Evolutionary conservation across 2,888 invertebrate genomes (phyloP).

Genomic region (Eudasyphora cyanicolor): DNA sequence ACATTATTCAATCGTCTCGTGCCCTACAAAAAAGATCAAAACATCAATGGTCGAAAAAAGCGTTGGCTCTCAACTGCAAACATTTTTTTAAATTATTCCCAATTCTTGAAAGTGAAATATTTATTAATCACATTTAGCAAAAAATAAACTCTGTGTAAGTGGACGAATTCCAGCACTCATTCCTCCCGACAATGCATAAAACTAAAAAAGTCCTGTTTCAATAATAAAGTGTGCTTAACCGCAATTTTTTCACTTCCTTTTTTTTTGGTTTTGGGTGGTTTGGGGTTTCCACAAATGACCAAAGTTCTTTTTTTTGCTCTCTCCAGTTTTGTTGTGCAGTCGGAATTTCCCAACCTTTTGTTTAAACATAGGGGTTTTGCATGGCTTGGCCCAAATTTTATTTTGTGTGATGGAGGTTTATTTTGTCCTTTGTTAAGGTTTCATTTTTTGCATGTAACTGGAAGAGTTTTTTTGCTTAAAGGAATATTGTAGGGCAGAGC

Average conservation of each 20-base stretch:
- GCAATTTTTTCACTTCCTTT: neutral
- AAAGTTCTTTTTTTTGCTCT: neutral
- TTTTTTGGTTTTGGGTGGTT: neutral
- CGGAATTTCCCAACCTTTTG: neutral
- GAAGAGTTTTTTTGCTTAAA: neutral
- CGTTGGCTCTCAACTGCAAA: too few species aligned
- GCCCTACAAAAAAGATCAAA: neutral
- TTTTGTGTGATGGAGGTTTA: slow-evolving; percentile 5
- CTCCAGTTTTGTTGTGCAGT: neutral
- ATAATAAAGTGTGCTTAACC: neutral
- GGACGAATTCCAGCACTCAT: neutral
- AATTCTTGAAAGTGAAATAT: neutral
- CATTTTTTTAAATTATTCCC: too few species aligned
- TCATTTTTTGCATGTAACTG: neutral
- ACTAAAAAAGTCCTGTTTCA: neutral
- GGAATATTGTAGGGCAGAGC: neutral
- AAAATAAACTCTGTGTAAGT: neutral
- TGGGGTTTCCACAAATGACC: neutral
- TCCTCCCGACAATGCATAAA: neutral
- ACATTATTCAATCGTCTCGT: neutral
- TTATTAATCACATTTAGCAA: neutral
- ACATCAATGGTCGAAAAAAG: too few species aligned
- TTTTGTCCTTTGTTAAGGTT: slow-evolving; percentile 11
- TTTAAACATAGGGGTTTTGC: neutral
- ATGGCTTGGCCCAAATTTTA: neutral